Base-by-base conservation (phyloP, 2,888 invertebrate genomes). In the Drosophila rellima region DNA sequence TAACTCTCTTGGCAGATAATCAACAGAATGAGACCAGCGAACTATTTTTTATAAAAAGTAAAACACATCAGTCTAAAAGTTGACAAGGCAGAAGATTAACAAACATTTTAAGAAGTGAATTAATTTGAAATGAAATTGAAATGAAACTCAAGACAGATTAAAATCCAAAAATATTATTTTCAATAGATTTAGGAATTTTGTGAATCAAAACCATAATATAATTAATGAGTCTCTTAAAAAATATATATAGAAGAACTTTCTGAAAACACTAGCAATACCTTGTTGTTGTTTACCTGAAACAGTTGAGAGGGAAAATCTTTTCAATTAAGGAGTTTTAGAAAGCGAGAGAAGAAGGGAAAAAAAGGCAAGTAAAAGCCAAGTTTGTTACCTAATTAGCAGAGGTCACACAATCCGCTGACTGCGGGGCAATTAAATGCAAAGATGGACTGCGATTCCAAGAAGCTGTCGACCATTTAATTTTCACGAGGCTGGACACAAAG, bases 401-500 rank as follows among this genome's bases (percentile, higher is more conserved):
- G 73, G 66, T 80, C 60, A 63, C 56, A 63, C 62, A 68, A 65
- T 56, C 50, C 45, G 26, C 37, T 42, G 50, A 55, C 44, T 71
- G 70, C 45, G 51, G 42, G 73, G 74, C 81, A 83, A 86, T 88
- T 83, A 86, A 88, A 68, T 74, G 78, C 80, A 77, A 83, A 80
- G 75, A 82, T 77, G 59, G 18, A 66, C 52, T 42, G 47, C 33
- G 40, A 62, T 56, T 47, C 52, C 62, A 54, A 55, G 62, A 57
- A 50, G 61, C 64, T 63, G 39, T 44, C 60, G 78, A 75, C 59
- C 67, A 79, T 79, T 82, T 70, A 59, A 61, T 71, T 65, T 65
- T 63, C 51, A 61, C 56, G 54, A 63, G 18, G 18, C 37, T 57
- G 47, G 61, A 69, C 70, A 69, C 67, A 63, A 55, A 40, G 52